Evolutionary conservation across 2,888 invertebrate species (phyloP).

Genomic region (Dastarcus helophoroides): DNA sequence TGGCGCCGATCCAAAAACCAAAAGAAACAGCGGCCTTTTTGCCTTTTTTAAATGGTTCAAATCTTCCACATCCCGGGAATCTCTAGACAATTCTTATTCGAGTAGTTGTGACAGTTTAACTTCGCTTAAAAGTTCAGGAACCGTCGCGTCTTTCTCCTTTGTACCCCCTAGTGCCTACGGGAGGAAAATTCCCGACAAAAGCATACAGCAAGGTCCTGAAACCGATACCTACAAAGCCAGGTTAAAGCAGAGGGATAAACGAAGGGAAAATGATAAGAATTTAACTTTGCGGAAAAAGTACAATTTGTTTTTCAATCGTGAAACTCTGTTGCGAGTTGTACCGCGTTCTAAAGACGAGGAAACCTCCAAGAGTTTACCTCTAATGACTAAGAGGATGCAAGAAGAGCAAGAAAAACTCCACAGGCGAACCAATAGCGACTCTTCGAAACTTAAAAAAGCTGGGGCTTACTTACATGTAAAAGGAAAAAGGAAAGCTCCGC

Average conservation of each 20-base stretch:
- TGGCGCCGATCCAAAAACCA: conserved; percentile 34
- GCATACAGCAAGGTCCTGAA: conserved; percentile 44
- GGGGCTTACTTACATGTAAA: conserved; percentile 54
- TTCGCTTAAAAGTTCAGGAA: conserved; percentile 59
- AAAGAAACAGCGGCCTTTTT: conserved; percentile 41
- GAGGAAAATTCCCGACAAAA: conserved; percentile 33
- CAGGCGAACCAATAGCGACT: conserved; percentile 51
- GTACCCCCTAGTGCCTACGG: conserved; percentile 45
- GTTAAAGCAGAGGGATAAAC: conserved; percentile 46
- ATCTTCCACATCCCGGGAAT: conserved; percentile 37
- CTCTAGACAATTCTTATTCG: conserved; percentile 30
- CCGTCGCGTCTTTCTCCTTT: conserved; percentile 62
- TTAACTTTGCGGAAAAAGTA: conserved; percentile 55
- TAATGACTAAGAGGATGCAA: conserved; percentile 30
- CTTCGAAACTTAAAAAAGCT: conserved; percentile 45
- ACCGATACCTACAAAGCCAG: conserved; percentile 53
- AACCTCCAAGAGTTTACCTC: conserved; percentile 35
- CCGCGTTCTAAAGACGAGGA: conserved; percentile 18
- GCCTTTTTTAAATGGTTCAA: conserved; percentile 66
- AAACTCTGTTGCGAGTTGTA: conserved; percentile 26
- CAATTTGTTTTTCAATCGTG: conserved; percentile 40
- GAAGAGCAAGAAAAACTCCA: conserved; percentile 23
- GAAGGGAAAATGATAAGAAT: conserved; percentile 47
- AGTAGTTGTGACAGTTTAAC: conserved; percentile 51
- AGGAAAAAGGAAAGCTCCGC: conserved; percentile 63